These are phyloP conservation scores for Andrena dorsata DNA, from an alignment of 2,888 invertebrate genomes.

Conservation along the genomic window DNA sequence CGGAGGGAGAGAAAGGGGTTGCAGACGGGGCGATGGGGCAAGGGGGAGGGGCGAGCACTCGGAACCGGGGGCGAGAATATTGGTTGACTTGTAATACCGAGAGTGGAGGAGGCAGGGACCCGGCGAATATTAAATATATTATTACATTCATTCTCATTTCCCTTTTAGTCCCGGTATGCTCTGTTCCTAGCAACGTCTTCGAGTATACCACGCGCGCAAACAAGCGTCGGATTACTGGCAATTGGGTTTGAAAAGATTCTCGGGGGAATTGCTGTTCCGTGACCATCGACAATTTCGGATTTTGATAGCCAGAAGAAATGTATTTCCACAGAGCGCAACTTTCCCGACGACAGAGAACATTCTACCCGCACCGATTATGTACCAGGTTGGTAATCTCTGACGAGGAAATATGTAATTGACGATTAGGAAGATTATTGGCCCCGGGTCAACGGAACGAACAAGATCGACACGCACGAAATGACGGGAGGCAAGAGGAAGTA, in stretches of 20 bases:
- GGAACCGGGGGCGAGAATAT: conserved; percentile 81
- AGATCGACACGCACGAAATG: conserved; percentile 38
- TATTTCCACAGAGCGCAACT: too few relatives aligned
- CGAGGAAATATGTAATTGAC: too few relatives aligned
- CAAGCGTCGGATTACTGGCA: conserved; percentile 43
- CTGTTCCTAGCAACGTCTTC: conserved; percentile 70
- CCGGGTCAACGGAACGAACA: not conserved
- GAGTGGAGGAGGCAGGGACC: conserved; percentile 81
- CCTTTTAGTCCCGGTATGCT: conserved; percentile 77
- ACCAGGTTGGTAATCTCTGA: too few relatives aligned
- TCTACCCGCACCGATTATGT: too few relatives aligned
- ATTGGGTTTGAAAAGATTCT: conserved; percentile 8
- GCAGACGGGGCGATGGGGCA: conserved; percentile 10
- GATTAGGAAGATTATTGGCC: too few relatives aligned
- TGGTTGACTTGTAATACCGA: conserved; percentile 84
- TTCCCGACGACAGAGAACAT: too few relatives aligned
- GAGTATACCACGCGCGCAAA: conserved; percentile 62
- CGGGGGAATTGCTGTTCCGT: not conserved
- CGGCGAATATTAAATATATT: conserved; percentile 84
- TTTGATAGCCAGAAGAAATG: not conserved
- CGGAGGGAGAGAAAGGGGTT: conserved; percentile 9
- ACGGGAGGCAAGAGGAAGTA: conserved; percentile 57
- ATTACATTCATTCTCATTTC: conserved; percentile 85
- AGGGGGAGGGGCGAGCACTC: conserved; percentile 43
- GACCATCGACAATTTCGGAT: not conserved